phyloP scores from a whole-genome alignment of 2,888 invertebrate species.

The Phytoseiulus persimilis region DNA sequence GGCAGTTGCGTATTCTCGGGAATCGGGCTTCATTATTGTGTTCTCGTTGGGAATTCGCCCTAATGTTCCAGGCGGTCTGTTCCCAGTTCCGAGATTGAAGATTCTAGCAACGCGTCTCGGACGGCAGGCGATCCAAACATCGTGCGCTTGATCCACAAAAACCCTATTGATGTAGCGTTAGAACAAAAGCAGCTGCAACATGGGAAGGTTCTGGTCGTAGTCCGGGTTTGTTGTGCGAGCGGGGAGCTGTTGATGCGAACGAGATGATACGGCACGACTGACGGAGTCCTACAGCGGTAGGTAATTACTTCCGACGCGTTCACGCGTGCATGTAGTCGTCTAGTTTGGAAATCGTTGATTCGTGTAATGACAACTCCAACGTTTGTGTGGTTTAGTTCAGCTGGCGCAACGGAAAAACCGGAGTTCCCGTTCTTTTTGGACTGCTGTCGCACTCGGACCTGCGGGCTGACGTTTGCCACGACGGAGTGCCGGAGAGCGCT shows the following conservation, averaged over 20 bases:
- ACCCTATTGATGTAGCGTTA: too few species aligned
- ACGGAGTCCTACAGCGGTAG: not conserved
- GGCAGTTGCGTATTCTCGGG: not conserved
- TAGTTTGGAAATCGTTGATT: not conserved
- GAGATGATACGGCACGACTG: not conserved
- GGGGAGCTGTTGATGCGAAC: not conserved
- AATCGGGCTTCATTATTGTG: not conserved
- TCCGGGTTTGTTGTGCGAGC: not conserved
- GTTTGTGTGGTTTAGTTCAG: not conserved
- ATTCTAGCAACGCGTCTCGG: not conserved
- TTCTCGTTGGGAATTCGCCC: not conserved
- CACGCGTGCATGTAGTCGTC: not conserved
- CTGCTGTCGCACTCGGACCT: too few species aligned
- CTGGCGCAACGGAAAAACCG: not conserved
- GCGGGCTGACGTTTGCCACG: too few species aligned
- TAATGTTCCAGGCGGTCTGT: not conserved
- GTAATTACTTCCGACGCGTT: not conserved
- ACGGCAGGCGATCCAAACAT: too few species aligned
- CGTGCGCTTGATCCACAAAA: too few species aligned
- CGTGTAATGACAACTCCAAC: not conserved
- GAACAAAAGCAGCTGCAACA: too few species aligned
- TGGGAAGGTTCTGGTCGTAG: not conserved
- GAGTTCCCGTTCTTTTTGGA: not conserved
- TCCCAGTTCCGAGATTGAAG: not conserved
- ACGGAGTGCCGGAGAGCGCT: not conserved